Base-by-base conservation (phyloP, 2,797 vertebrate species). In the Ataeniobius toweri region DNA sequence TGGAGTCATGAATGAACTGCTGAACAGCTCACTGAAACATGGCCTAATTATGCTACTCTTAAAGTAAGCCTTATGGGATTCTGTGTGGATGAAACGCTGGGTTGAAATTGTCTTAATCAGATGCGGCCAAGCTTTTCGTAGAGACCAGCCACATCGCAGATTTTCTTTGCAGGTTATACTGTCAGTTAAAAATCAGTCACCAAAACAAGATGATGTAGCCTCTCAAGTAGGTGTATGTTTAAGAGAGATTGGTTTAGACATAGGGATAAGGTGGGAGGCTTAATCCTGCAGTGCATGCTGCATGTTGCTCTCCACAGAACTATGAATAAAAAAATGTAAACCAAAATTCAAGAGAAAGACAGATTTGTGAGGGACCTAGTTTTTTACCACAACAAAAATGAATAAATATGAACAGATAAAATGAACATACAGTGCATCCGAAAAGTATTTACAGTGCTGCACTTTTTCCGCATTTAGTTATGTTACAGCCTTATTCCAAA, bases 221-320 rank as follows among this genome's bases (percentile, higher is more conserved):
- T 59, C 50, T 56, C 50, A 56, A 56, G 50, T 68, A 53, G 71
- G 71, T 73, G 77, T 78, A 46, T 31, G 51, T 67, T 46, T 14
- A 4, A 44, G 16, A 73, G 26, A 50, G 46, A 78, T 56, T 46
- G 71, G 71, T 46, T 73, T 63, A 56, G 51, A 73, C 58, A 78
- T 50, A 71, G 24, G 56, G 44, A 61, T 36, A 61, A 71, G 69
- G 76, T 71, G 69, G 76, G 76, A 59, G 76, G 76, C 46, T 59
- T 36, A 71, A 63, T 70, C 55, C 61, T 51, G 58, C 12, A 59
- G 39, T 39, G 46, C 26, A 71, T 20, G 5, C 28, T 56, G 28
- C 44, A 51, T 51, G 44, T 48, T 26, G 44, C 53, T 20, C 26
- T 51, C 51, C 26, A 59, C 41, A 44, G 18, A 41, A 18, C 36